Conservation (phyloP, 1,140 invertebrate genomes). For the Scaptodrosophila lebanonensis region DNA sequence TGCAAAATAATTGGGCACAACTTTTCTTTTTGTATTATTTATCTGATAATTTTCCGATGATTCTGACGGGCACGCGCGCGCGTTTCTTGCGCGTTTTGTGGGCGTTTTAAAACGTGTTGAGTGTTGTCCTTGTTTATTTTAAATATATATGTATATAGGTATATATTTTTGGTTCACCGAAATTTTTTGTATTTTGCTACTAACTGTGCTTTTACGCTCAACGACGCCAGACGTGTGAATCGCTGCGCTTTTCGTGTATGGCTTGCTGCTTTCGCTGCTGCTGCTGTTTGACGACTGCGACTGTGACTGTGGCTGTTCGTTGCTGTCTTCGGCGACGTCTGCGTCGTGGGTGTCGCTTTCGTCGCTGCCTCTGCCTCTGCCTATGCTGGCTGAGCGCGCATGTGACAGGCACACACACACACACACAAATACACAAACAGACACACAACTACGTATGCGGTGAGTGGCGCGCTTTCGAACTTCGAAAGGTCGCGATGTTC, state of each 20-base stretch:
- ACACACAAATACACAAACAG: neutral
- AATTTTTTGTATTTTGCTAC: too few species aligned
- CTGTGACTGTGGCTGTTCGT: conserved; percentile 26
- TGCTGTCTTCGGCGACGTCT: conserved; percentile 37
- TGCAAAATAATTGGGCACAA: conserved; percentile 35
- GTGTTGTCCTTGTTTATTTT: conserved; percentile 9
- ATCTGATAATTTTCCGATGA: too few species aligned
- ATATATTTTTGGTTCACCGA: too few species aligned
- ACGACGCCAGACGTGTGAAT: conserved; percentile 20
- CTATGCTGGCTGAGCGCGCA: conserved; percentile 41
- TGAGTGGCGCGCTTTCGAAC: conserved; percentile 27
- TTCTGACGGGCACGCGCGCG: too few species aligned
- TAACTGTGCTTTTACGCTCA: too few species aligned
- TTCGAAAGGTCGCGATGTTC: conserved; percentile 31
- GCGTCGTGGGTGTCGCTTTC: conserved; percentile 20
- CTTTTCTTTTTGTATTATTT: neutral
- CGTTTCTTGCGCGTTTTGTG: too few species aligned
- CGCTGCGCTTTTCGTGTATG: conserved; percentile 21
- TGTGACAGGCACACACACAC: conserved; percentile 30
- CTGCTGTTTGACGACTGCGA: conserved; percentile 49
- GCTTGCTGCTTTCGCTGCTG: conserved; percentile 39
- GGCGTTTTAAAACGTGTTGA: too few species aligned
- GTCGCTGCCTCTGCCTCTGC: conserved; percentile 9
- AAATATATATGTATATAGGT: conserved; percentile 1
- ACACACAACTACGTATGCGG: conserved; percentile 10